These are phyloP conservation scores for Dunckerocampus dactyliophorus DNA, from an alignment of 2,113 vertebrate genomes.

Conservation along the genomic window DNA sequence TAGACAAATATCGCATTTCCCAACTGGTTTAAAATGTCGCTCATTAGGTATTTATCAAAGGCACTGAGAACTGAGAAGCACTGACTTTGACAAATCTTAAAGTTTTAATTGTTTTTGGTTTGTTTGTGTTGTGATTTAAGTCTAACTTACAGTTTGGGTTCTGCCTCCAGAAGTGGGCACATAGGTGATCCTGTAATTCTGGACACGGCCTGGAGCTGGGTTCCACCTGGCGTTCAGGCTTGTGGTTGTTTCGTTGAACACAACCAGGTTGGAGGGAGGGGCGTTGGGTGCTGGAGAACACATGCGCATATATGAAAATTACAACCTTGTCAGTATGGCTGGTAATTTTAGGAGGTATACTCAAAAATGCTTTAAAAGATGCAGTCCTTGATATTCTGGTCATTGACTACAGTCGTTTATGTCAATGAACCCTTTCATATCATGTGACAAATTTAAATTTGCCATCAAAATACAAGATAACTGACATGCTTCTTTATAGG, in stretches of 20 bases:
- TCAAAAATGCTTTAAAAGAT: constrained; percentile 51
- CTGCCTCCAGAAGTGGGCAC: constrained; percentile 79
- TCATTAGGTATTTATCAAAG: no score
- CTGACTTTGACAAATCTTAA: no score
- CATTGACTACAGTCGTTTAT: background rate
- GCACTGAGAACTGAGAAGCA: no score
- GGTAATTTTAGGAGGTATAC: background rate
- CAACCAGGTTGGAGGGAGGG: constrained; percentile 87
- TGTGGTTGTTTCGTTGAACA: constrained; percentile 90
- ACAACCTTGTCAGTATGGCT: background rate
- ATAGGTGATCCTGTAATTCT: constrained; percentile 87
- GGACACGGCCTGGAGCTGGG: constrained; percentile 84
- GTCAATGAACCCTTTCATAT: background rate
- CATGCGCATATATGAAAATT: constrained; percentile 18
- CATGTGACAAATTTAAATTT: background rate
- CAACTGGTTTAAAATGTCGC: background rate
- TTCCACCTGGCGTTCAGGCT: constrained; percentile 91
- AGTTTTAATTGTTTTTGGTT: no score
- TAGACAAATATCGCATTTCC: background rate
- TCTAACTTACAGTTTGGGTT: constrained; percentile 77
- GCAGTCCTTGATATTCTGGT: constrained; percentile 48
- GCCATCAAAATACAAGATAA: background rate
- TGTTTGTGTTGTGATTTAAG: no score
- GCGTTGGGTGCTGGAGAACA: constrained; percentile 75
- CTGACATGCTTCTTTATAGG: background rate